These are phyloP conservation scores for Orchesellides sinensis DNA, from an alignment of 2,888 invertebrate species.

Conservation along the genomic window DNA sequence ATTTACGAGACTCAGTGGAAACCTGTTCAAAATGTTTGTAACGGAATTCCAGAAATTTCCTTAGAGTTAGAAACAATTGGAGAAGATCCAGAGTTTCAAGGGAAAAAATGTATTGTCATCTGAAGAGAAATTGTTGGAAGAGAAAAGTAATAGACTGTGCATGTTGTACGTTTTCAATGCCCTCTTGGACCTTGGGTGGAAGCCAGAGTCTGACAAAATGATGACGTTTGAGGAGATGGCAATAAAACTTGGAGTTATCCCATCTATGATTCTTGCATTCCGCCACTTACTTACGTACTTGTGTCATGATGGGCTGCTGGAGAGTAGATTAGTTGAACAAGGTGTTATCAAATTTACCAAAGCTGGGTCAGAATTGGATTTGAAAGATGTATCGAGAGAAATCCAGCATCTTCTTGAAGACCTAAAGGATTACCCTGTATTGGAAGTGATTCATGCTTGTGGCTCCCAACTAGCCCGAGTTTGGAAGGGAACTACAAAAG, in stretches of 20 bases:
- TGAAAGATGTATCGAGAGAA: not conserved
- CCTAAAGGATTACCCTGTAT: not conserved
- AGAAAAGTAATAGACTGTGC: not conserved
- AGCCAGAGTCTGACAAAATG: not conserved
- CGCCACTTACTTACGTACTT: not conserved
- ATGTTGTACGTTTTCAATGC: conserved; percentile 11
- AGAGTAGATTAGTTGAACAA: not conserved
- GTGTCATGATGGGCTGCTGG: not conserved
- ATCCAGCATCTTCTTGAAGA: not conserved
- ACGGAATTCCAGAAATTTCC: not conserved
- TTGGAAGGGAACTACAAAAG: not conserved
- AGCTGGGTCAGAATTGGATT: not conserved
- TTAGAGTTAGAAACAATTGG: not conserved
- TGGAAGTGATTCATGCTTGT: not conserved
- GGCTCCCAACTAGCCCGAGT: conserved; percentile 16
- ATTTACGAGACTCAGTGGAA: not conserved
- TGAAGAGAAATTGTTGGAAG: not conserved
- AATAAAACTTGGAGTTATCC: not conserved
- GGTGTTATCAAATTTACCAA: not conserved
- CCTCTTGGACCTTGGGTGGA: conserved; percentile 20
- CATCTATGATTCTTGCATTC: conserved; percentile 4
- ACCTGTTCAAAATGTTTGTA: not conserved
- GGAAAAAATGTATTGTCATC: too few relatives aligned
- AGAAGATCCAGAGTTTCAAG: not conserved
- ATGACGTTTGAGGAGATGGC: not conserved